A percentile compares a stretch with the other conserved stretches of the same genome.
These are phyloP conservation scores for Bovichtus variegatus DNA, from an alignment of 2,797 vertebrate species.

Conservation along the genomic window DNA sequence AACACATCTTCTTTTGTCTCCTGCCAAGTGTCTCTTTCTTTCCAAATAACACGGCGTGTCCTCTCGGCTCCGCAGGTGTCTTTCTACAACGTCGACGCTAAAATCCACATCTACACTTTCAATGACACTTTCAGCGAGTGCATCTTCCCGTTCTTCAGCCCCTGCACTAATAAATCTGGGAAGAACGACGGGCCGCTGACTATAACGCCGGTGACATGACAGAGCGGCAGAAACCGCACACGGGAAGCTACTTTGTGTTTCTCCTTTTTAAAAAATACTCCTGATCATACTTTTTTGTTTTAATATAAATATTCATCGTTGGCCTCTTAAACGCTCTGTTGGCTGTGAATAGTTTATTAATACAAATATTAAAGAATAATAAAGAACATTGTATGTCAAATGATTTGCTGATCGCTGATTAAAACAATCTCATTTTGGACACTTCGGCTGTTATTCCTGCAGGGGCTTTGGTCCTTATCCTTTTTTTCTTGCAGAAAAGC, in stretches of 20 bases:
- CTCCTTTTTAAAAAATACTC: background rate
- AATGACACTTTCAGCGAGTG: slow-evolving; percentile 72
- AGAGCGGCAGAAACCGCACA: slow-evolving; percentile 28
- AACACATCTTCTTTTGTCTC: background rate
- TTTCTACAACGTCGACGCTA: slow-evolving; percentile 83
- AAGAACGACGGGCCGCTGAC: slow-evolving; percentile 82
- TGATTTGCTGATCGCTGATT: slow-evolving; percentile 23
- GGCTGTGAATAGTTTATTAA: slow-evolving; percentile 3
- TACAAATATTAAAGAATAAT: too few species aligned
- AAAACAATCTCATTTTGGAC: slow-evolving; percentile 2
- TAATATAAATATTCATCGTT: background rate
- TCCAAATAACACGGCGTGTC: background rate
- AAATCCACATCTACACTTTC: slow-evolving; percentile 84
- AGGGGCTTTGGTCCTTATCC: background rate
- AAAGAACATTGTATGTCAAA: slow-evolving; percentile 1
- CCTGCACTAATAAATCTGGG: slow-evolving; percentile 81
- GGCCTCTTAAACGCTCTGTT: background rate
- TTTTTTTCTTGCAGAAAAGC: too few species aligned
- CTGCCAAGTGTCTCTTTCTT: background rate
- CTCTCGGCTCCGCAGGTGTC: slow-evolving; percentile 70
- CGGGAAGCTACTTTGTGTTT: background rate
- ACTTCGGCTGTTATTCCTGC: background rate
- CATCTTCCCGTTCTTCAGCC: slow-evolving; percentile 84
- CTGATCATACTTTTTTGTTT: background rate
- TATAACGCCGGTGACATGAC: slow-evolving; percentile 68